Evolutionary conservation across 2,797 vertebrate genomes (phyloP).

Genomic region (Poliocrania exsul): DNA sequence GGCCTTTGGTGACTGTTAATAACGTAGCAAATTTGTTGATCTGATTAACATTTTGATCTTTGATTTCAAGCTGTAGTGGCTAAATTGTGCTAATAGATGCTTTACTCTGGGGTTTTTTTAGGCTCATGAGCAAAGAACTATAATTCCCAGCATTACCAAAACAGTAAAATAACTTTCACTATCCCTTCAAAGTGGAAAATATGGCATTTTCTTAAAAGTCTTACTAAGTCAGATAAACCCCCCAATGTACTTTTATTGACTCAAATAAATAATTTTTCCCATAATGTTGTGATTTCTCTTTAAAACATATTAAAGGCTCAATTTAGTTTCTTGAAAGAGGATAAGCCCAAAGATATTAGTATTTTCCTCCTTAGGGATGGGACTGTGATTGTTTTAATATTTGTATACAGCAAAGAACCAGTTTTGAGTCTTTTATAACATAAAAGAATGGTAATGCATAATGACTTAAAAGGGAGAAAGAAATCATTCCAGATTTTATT

Average conservation of each 20-base stretch:
- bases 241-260: background rate
- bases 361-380: background rate
- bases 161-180: background rate
- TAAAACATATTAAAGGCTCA: background rate
- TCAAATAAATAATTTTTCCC: background rate
- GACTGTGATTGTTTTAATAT: background rate
- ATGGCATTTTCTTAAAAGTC: background rate
- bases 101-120: background rate
- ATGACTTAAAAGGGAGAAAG: background rate
- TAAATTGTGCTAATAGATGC: background rate
- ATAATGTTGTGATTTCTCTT: background rate
- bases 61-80: background rate
- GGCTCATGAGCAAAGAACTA: background rate
- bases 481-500: background rate
- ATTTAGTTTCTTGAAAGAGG: background rate
- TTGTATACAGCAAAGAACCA: background rate
- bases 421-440: background rate
- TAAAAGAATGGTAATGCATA: background rate
- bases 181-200: background rate
- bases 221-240: background rate
- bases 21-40: background rate
- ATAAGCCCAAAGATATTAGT: background rate
- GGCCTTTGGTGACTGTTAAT: background rate
- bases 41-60: background rate
- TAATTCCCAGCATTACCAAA: background rate